Base-by-base conservation (phyloP, 2,113 vertebrate genomes). In the Sapayoa aenigma region DNA sequence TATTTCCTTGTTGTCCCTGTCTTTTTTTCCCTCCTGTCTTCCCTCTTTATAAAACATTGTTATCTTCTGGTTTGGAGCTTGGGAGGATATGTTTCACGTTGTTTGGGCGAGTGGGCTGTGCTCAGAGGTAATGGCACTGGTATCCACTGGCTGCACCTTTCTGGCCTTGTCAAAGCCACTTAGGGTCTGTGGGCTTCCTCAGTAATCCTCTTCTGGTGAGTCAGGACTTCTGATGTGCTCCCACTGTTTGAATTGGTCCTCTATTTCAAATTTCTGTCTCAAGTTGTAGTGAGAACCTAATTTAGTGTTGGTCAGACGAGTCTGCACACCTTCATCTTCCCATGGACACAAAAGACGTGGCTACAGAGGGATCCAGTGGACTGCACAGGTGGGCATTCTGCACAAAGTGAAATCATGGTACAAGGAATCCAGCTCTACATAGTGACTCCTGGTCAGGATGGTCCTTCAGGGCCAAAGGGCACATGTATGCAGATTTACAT, bases 401-500 rank as follows among this genome's bases (percentile, higher is more conserved):
- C 39, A 33, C 5, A 21, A 23, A 22, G 6, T 75, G 9, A 74
- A 37, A 24, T 78, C 20, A 5, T 11, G 15, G 39, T 63, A 39
- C 52, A 18, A 42, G 52, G 82, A 74, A 72, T 84, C 20, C 52
- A 71, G 14, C 42, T 82, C 42, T 28, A 14, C 8, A 3, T 9
- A 8, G 27, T 35, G 55, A 23, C 56, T 78, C 2, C 37, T 87
- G 71, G 41, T 46, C 62, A 35, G 66, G 47, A 18, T 62, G 18
- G 41, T 65, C 5, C 22, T 65, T 55, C 56, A 35, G 67, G 58
- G 46, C 47, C 31, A 9, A 65, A 69, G 42, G 42, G 41, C 44
- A 33, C 31, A 10, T 0, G 0, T 49, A 10, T 33, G 74, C 18
- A 52, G 31, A 44, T 66, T 39, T 72, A 35, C 27, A 35, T 1